Base-by-base conservation (phyloP, 2,888 invertebrate species). In the Biston stratarius region DNA sequence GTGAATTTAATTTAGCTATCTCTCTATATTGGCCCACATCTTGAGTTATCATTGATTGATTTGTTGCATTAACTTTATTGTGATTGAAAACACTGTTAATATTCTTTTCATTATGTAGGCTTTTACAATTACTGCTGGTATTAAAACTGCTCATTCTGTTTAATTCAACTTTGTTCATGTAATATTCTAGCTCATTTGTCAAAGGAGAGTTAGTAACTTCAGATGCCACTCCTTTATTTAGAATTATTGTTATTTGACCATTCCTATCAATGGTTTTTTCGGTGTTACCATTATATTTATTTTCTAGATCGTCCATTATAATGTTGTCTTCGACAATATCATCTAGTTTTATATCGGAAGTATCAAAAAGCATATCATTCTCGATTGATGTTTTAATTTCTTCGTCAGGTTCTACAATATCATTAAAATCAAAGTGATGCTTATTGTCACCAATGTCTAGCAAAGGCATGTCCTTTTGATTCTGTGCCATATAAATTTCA, bases 391-490 rank as follows among this genome's bases (percentile, higher is more conserved):
- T n/a, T 44, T 14, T 47, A 7, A 15, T 42, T 57, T 42, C 44
- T 58, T 58, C 15, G 11, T 34, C 34, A 45, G n/a, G 11, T n/a
- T 44, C 51, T 15, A 14, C 34, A 53, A 12, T 38, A 40, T 44
- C 52, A 5, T 60, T 15, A 12, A n/a, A 14, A 55, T 12, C 24
- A 45, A 12, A 52, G 51, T 51, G 15, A 45, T 0, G 1, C 38
- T 48, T 36, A 14, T 15, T 48, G 15, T 58, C 58, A 58, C 2
- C 12, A 6, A n/a, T 57, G 10, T 72, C 72, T 44, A 74, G 52
- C 14, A 61, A 15, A 47, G 74, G 74, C 74, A 71, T 74, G 33
- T 74, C 67, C 42, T 45, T 72, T 56, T 64, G 48, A 7, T 66
- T 52, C 3, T 60, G 66, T 45, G 45, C 5, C 24, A 49, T 55